Conservation (phyloP, 1,140 invertebrate genomes). For the Brachionus asplanchnoidis region DNA sequence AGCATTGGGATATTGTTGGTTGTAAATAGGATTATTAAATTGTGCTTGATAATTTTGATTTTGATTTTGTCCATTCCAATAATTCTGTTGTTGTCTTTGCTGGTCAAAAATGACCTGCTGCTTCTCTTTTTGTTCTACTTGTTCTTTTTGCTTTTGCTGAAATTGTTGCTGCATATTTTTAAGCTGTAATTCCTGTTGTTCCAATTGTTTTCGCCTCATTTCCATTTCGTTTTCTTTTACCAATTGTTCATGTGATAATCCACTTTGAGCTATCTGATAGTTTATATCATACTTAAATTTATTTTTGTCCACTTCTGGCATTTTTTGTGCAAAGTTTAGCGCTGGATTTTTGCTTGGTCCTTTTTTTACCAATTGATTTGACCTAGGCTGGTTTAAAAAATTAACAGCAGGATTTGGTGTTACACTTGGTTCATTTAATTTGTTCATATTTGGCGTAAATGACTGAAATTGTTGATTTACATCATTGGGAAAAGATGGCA, state of each 20-base stretch:
- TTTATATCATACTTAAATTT: neutral
- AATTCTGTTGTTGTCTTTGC: neutral
- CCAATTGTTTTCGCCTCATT: neutral
- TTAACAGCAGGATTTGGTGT: neutral
- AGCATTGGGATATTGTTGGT: neutral
- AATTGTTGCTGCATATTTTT: slow-evolving; percentile 28
- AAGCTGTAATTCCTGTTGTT: neutral
- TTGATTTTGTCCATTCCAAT: neutral
- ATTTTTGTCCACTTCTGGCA: neutral
- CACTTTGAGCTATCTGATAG: neutral
- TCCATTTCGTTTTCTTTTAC: neutral
- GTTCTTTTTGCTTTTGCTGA: neutral
- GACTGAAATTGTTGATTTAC: neutral
- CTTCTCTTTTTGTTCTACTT: neutral
- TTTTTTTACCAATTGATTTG: neutral
- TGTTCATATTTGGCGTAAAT: neutral
- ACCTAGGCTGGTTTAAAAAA: too few relatives aligned
- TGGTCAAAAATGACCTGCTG: slow-evolving; percentile 19
- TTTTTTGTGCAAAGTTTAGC: neutral
- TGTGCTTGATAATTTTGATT: neutral
- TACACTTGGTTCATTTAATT: neutral
- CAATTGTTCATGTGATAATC: neutral
- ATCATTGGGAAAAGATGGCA: neutral
- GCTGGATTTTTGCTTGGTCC: neutral
- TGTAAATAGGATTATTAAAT: neutral